A percentile compares a stretch with the other conserved stretches of the same genome.
Evolutionary conservation across 2,113 vertebrate species (phyloP).

Genomic region (Tragulus kanchil): DNA sequence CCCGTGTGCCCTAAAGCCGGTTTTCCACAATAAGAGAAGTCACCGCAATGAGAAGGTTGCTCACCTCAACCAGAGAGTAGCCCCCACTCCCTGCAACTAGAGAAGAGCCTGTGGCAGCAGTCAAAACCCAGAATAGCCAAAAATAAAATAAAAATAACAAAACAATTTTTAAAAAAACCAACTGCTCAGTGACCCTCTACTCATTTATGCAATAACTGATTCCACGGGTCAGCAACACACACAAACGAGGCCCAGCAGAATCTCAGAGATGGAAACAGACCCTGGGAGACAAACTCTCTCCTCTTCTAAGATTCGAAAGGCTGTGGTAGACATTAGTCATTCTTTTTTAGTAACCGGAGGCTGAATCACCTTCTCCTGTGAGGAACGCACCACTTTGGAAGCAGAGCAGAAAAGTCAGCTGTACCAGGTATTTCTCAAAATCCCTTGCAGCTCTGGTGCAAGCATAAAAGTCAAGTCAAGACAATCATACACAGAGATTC

Average conservation of each 20-base stretch:
- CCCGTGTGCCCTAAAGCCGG: no score
- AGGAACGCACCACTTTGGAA: neutral
- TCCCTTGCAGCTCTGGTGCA: neutral
- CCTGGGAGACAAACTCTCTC: neutral
- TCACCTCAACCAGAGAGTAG: no score
- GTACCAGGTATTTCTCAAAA: neutral
- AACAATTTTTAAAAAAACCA: neutral
- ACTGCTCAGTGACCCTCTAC: neutral
- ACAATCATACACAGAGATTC: neutral
- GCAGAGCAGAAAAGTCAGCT: neutral
- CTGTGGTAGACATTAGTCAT: neutral
- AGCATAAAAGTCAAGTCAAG: neutral
- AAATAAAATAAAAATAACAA: no score
- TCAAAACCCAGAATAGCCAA: no score
- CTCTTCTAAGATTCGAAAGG: neutral
- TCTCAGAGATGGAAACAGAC: neutral
- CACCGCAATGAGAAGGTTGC: no score
- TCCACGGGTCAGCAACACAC: neutral
- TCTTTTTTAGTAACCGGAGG: neutral
- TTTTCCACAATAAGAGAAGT: no score
- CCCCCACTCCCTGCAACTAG: no score
- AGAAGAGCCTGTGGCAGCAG: no score
- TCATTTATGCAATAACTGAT: neutral
- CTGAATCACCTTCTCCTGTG: neutral
- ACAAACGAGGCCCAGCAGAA: neutral